A percentile compares a stretch with the other conserved stretches of the same genome.
These are phyloP conservation scores for Bubo blakistoni DNA, from an alignment of 2,113 vertebrate species.

Conservation along the genomic window DNA sequence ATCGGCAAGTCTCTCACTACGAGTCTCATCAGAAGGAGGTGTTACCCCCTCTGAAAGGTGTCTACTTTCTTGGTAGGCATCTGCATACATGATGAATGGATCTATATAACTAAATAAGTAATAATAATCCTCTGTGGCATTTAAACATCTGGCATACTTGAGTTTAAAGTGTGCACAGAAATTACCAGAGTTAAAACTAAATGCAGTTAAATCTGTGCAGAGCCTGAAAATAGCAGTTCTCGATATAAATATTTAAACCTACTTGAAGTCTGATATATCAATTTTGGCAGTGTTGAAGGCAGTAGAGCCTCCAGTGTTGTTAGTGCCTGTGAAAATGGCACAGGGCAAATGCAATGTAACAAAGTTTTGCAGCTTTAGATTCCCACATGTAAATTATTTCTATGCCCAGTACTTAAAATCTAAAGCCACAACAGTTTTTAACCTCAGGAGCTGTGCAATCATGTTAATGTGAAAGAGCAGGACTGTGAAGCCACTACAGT, in stretches of 20 bases:
- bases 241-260: slow-evolving; percentile 30
- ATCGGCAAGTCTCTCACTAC: background rate
- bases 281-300: background rate
- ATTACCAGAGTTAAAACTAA: background rate
- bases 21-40: background rate
- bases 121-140: background rate
- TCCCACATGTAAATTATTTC: background rate
- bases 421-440: background rate
- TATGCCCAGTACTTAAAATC: background rate
- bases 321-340: slow-evolving; percentile 10
- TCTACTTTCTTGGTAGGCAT: background rate
- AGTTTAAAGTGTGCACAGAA: background rate
- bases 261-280: background rate
- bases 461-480: background rate
- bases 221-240: background rate
- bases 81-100: background rate
- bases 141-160: background rate
- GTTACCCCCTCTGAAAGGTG: background rate
- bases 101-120: background rate
- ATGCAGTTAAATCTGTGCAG: background rate
- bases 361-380: background rate
- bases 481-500: background rate
- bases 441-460: background rate
- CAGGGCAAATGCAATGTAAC: background rate
- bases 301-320: background rate